These are phyloP conservation scores for Trachymyrmex septentrionalis DNA, from an alignment of 1,140 invertebrate genomes.

Conservation along the genomic window DNA sequence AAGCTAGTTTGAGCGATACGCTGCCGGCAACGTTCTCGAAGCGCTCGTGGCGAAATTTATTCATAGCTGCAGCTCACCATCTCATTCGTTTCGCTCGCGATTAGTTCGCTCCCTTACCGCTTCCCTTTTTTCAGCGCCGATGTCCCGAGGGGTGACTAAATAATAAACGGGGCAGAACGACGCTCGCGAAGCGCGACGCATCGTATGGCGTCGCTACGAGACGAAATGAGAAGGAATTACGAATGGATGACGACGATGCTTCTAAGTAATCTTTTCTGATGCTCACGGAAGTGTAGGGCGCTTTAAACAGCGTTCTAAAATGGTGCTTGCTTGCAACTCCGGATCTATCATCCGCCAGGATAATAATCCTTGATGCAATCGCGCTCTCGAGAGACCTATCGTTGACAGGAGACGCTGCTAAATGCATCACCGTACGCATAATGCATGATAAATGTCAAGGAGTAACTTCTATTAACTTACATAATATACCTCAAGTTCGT, in stretches of 20 bases:
- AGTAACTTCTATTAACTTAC: constrained; percentile 28
- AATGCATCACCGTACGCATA: constrained; percentile 21
- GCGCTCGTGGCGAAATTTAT: constrained; percentile 69
- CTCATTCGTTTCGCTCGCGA: constrained; percentile 58
- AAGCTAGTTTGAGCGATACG: background rate
- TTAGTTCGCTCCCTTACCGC: constrained; percentile 50
- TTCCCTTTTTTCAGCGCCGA: constrained; percentile 59
- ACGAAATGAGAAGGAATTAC: constrained; percentile 59
- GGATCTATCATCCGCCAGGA: constrained; percentile 18
- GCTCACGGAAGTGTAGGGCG: constrained; percentile 5
- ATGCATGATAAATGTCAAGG: background rate
- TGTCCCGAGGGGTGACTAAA: constrained; percentile 66
- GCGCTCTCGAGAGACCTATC: constrained; percentile 29
- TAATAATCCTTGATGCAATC: constrained; percentile 25
- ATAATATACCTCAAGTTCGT: background rate
- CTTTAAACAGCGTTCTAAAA: constrained; percentile 29
- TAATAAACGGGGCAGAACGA: constrained; percentile 65
- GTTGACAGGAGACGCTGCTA: constrained; percentile 4
- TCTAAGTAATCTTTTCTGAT: constrained; percentile 51
- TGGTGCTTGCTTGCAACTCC: background rate
- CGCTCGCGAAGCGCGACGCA: constrained; percentile 57
- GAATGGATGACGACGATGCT: constrained; percentile 34
- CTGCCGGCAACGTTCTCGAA: constrained; percentile 29
- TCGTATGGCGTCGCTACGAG: constrained; percentile 12
- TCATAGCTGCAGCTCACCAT: constrained; percentile 69